Evolutionary conservation across 1,140 invertebrate genomes (phyloP), one percentile per base, ranked within the genome.

Genomic region (Samia ricini): DNA sequence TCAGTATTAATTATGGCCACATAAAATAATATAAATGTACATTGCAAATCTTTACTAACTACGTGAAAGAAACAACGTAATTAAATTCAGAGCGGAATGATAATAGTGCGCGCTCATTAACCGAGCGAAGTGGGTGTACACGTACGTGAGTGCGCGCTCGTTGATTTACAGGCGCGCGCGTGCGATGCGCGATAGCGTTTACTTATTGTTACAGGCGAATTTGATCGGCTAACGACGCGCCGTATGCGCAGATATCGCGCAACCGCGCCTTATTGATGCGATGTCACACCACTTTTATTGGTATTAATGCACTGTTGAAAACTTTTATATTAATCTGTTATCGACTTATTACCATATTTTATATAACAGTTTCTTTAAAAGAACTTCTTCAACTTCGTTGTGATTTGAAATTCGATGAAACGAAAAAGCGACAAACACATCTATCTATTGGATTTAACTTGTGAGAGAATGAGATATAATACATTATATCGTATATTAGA

Each of bases 221-320:
- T 71, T 74, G 81, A 82, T 80, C 80, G 74, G 60, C 72, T 69
- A 74, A 75, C 74, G 74, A 74, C 67, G 66, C 64, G 67, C 66
- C 77, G 81, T 82, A 81, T 71, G 74, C 73, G 48, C 54, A 42
- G 33, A 42, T 42, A 42, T 42, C 33, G 33, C 12, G 12, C 33
- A 42, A 15, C 18, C 69, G 74, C 74, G 73, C 75, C 74, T 76
- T 79, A 83, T 85, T 81, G 80, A 83, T 81, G 71, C 71, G 63
- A 76, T 79, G 79, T 85, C 81, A 77, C 60, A 70, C n/a, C 70
- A 74, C 75, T 77, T 81, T 84, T 84, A 84, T 84, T 83, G 78
- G 78, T 76, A 82, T 82, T 82, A 78, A 81, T 84, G 76, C 58
- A 56, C 54, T 33, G 57, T n/a, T n/a, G n/a, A n/a, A n/a, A n/a